Base-by-base conservation (phyloP, 2,113 vertebrate species). In the Phrynosoma blainvillii region DNA sequence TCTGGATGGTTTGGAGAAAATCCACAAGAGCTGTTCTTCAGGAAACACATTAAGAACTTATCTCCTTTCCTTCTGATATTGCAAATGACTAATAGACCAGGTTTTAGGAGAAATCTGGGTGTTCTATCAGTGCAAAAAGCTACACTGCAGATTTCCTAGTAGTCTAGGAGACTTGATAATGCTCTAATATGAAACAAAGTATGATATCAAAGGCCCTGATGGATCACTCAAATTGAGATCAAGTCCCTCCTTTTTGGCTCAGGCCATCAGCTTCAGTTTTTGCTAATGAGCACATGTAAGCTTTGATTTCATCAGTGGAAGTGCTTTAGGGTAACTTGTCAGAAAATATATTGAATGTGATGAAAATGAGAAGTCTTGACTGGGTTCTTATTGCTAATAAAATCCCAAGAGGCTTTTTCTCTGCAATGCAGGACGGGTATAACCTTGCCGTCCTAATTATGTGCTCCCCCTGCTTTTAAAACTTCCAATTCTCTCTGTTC, bases 401-500 rank as follows among this genome's bases (percentile, higher is more conserved):
- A 94, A 91, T 94, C 92, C 92, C 91, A 91, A 91, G 87, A n/a
- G 88, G 92, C 87, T 93, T 92, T 71, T 84, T 92, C 88, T 89
- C 73, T 79, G 90, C 84, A 95, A 91, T 90, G 89, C 13, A 27
- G 76, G 42, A 5, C 2, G 73, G 90, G 89, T 78, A 94, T 95
- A 95, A 94, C 93, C 90, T 91, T 92, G 92, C 91, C 93, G 92
- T 93, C 89, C 92, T 84, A 87, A 92, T 93, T 92, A 93, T 70
- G 59, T 62, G 59, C n/a, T 47, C 74, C 68, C 23, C 18, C 36
- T 62, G 14, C 59, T 62, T 62, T 84, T 66, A 21, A 83, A 77
- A 36, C 42, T 73, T 54, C 23, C 52, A 70, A 70, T 70, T 70
- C 74, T 78, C 74, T 75, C 16, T 23, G 40, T 68, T 10, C 73